Base-by-base conservation (phyloP, 2,888 invertebrate genomes). In the Athalia circularis region DNA sequence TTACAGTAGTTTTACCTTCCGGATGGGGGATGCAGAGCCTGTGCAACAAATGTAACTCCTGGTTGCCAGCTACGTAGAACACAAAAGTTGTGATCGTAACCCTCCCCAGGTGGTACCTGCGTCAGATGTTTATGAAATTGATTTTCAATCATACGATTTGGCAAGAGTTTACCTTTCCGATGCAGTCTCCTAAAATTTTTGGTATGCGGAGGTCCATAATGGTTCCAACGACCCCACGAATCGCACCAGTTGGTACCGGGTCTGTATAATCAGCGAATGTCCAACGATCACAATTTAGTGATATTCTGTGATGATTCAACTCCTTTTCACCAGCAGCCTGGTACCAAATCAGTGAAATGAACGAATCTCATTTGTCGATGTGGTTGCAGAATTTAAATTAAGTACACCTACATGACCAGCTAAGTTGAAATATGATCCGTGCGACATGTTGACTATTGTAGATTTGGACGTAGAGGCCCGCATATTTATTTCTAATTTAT, bases 71-170 rank as follows among this genome's bases (percentile, higher is more conserved):
- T 84, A 61, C 84, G 85, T 54, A 87, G 84, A 45, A 97, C 90
- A 86, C 96, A 96, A 86, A 93, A 97, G 89, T 96, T 97, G 83
- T 96, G 92, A 90, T 97, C 97, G 85, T 93, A 97, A 0, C 97
- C 97, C 50, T 93, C 93, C 61, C 92, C 91, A 0, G 94, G 93
- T 79, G 91, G 88, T 65, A 88, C 82, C 84, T 88, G 79, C 3
- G 8, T 67, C 6, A 48, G 5, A 48, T n/a, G 3, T 65, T 47
- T 70, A n/a, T 9, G 59, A 15, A 70, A 64, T 52, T 45, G n/a
- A n/a, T 54, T 3, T 54, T 68, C 9, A 29, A n/a, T 11, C 52
- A 29, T 29, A 29, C 1, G 29, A 29, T 48, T 8, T 3, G n/a
- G 11, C 8, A 8, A 7, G 48, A 50, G 11, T 15, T 79, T 83